Evolutionary conservation across 2,888 invertebrate genomes (phyloP), one percentile per base, ranked within the genome.

Genomic region (Tuta absoluta): DNA sequence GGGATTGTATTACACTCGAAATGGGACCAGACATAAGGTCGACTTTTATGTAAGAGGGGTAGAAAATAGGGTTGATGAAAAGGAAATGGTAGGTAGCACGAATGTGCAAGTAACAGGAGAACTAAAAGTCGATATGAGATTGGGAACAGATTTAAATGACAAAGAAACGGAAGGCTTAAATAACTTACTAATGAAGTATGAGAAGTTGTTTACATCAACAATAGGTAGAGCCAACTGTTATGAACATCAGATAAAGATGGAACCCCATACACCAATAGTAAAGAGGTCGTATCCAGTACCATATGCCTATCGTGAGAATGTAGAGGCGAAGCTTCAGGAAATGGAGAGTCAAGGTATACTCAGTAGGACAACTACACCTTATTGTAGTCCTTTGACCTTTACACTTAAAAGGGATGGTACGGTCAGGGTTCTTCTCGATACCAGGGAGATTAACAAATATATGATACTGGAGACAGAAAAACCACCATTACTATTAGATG

Each of bases 361-460:
- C 0, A 65, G 62, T 12, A 64, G 68, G 4, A 14, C 51, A 0
- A 17, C 69, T 0, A 69, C 67, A 0, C 68, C 72, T 1, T 68
- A 71, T 58, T 59, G 71, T 45, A 73, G 75, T 28, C 72, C 73
- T 0, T 24, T 75, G 0, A 72, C 72, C 1, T 69, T 65, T 17
- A 33, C 57, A n/a, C 10, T 24, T 12, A 67, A 69, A 48, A 45
- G 14, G 0, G 17, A 48, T 8, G 48, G 19, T 1, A 7, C 1
- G 8, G n/a, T 48, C 5, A 8, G 48, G 48, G 48, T 48, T 2
- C 17, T 48, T 2, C 19, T 48, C 8, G 48, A 48, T 19, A 17
- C 17, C 2, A 48, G 48, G 19, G 48, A 19, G 48, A 48, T 48
- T n/a, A 48, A 48, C 19, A 17, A 2, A 17, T 48, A 48, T 8